A percentile compares a stretch with the other conserved stretches of the same genome.
Evolutionary conservation across 2,113 vertebrate species (phyloP).

Genomic region (Eublepharis macularius): DNA sequence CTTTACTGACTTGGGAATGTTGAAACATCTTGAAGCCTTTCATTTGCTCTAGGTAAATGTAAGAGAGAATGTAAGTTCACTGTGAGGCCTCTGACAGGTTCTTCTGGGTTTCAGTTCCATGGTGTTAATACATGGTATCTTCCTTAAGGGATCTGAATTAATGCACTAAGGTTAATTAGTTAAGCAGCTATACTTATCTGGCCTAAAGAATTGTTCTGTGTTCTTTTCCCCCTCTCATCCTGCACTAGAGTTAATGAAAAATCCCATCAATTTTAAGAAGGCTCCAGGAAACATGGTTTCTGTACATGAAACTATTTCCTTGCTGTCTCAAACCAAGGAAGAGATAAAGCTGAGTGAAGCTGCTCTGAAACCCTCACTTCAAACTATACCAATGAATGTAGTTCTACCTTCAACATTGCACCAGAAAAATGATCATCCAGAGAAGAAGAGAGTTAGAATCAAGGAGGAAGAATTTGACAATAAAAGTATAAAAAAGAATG

Average conservation of each 20-base stretch:
- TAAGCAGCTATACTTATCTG: not conserved
- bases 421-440: slow-evolving; percentile 23
- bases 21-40: not conserved
- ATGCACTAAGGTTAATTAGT: not conserved
- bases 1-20: not conserved
- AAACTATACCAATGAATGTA: not conserved
- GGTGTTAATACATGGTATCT: not conserved
- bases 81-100: not conserved
- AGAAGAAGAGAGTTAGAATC: slow-evolving; percentile 80
- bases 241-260: slow-evolving; percentile 74
- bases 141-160: not conserved
- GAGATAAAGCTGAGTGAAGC: slow-evolving; percentile 19
- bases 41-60: not conserved
- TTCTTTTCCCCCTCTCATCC: not conserved
- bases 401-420: slow-evolving; percentile 22
- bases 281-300: slow-evolving; percentile 69
- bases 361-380: slow-evolving; percentile 20
- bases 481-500: slow-evolving; percentile 43
- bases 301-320: slow-evolving; percentile 11
- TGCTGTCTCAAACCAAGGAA: slow-evolving; percentile 5
- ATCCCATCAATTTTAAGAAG: slow-evolving; percentile 77
- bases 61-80: not conserved
- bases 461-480: slow-evolving; percentile 48
- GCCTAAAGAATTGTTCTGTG: not conserved
- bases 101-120: not conserved